These are phyloP conservation scores for Mesocentrotus franciscanus DNA, from an alignment of 53 echinoderm and acorn worm genomes.

Conservation along the genomic window DNA sequence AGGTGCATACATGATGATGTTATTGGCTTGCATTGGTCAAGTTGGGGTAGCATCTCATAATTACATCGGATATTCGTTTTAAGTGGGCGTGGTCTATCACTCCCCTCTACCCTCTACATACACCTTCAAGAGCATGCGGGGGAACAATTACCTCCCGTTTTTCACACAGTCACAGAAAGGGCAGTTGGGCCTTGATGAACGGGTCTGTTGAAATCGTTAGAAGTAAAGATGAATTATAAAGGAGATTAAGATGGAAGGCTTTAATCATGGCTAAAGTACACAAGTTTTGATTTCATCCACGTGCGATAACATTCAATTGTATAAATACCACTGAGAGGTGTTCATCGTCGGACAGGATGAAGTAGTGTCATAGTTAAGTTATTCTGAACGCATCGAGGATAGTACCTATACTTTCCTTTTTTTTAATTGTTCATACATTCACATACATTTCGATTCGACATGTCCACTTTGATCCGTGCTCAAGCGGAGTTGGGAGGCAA, in stretches of 20 bases:
- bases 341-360: background rate
- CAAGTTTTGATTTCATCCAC: conserved; percentile 1
- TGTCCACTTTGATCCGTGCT: too few relatives aligned
- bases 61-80: background rate
- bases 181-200: background rate
- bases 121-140: background rate
- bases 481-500: too few relatives aligned
- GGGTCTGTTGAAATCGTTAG: conserved; percentile 36
- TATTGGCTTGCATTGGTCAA: background rate
- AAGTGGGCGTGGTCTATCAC: conserved; percentile 12
- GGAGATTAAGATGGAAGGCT: conserved; percentile 27
- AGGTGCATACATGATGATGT: background rate
- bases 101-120: background rate
- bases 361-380: too few relatives aligned
- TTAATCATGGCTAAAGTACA: conserved; percentile 38
- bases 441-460: too few relatives aligned
- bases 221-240: conserved; percentile 17
- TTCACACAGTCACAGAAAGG: conserved; percentile 29
- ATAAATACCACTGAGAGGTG: background rate
- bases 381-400: too few relatives aligned
- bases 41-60: background rate
- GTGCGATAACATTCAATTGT: background rate
- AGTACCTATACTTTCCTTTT: too few relatives aligned
- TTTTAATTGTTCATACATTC: too few relatives aligned
- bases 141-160: background rate